phyloP scores from a whole-genome alignment of 2,888 invertebrate species.

The Amiota communis region DNA sequence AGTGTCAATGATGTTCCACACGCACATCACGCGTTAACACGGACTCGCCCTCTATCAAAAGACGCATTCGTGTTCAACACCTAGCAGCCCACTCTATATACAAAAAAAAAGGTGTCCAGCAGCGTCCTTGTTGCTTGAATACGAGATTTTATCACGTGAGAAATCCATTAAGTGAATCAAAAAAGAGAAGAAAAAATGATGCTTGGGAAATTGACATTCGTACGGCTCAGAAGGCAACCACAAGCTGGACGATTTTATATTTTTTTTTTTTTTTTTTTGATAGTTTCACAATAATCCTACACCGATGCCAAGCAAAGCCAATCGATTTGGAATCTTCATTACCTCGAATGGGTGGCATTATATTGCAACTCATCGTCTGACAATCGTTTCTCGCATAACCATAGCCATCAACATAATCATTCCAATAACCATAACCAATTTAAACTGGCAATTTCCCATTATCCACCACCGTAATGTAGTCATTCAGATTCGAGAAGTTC shows the following conservation, averaged over 20 bases:
- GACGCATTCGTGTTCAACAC: too few species aligned
- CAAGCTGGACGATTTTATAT: conserved; percentile 40
- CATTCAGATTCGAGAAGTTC: not conserved
- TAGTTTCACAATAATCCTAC: not conserved
- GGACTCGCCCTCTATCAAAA: not conserved
- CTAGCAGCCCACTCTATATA: too few species aligned
- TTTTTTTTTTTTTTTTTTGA: not conserved
- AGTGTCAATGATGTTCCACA: not conserved
- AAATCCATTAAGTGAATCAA: conserved; percentile 46
- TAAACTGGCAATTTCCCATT: conserved; percentile 41
- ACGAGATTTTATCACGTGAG: conserved; percentile 54
- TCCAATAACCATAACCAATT: conserved; percentile 60
- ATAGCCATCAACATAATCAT: conserved; percentile 59
- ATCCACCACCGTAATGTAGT: conserved; percentile 38
- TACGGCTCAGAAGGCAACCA: conserved; percentile 28
- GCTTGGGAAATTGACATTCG: conserved; percentile 10
- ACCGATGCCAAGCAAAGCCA: conserved; percentile 37
- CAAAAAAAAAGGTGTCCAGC: not conserved
- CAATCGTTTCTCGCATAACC: conserved; percentile 50
- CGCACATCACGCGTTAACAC: not conserved
- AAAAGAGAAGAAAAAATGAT: not conserved
- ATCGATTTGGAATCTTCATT: conserved; percentile 50
- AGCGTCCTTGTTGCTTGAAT: not conserved
- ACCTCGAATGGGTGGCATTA: conserved; percentile 48
- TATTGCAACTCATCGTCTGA: conserved; percentile 55